Evolutionary conservation across 2,888 invertebrate species (phyloP).

Genomic region (Cataglyphis altisquamis): DNA sequence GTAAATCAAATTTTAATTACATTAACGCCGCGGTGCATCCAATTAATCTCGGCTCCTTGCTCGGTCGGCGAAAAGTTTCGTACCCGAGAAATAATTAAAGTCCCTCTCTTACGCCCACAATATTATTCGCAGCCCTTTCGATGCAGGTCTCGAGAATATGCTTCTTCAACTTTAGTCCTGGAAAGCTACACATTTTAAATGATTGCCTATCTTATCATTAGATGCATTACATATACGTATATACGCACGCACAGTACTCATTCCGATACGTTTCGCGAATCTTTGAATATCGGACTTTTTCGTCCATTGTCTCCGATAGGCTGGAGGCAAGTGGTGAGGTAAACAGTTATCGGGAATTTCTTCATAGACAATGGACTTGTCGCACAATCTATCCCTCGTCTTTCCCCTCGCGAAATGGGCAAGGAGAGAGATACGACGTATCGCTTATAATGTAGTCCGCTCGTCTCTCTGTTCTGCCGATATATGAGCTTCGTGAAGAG

Average conservation of each 20-base stretch:
- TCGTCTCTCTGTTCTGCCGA: slow-evolving; percentile 1
- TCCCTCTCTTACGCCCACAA: neutral
- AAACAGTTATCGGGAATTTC: slow-evolving; percentile 52
- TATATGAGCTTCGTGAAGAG: neutral
- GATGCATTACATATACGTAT: neutral
- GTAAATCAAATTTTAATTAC: slow-evolving; percentile 50
- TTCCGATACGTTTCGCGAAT: neutral
- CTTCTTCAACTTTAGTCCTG: slow-evolving; percentile 18
- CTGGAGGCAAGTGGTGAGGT: slow-evolving; percentile 59
- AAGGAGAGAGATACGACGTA: slow-evolving; percentile 5
- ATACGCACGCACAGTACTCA: neutral
- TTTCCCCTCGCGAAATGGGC: neutral
- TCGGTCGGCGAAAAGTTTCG: slow-evolving; percentile 29
- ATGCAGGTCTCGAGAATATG: neutral
- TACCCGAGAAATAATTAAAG: slow-evolving; percentile 21
- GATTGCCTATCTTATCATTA: neutral
- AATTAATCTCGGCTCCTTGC: slow-evolving; percentile 37
- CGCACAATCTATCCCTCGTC: slow-evolving; percentile 30
- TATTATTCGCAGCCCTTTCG: neutral
- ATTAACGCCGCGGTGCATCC: slow-evolving; percentile 32
- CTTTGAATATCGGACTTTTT: slow-evolving; percentile 56
- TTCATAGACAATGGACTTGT: slow-evolving; percentile 69
- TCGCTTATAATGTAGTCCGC: slow-evolving; percentile 23
- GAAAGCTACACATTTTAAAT: slow-evolving; percentile 9
- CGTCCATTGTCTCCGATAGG: slow-evolving; percentile 62